These are phyloP conservation scores for Rhynchotus rufescens DNA, from an alignment of 2,797 vertebrate genomes.

Conservation along the genomic window DNA sequence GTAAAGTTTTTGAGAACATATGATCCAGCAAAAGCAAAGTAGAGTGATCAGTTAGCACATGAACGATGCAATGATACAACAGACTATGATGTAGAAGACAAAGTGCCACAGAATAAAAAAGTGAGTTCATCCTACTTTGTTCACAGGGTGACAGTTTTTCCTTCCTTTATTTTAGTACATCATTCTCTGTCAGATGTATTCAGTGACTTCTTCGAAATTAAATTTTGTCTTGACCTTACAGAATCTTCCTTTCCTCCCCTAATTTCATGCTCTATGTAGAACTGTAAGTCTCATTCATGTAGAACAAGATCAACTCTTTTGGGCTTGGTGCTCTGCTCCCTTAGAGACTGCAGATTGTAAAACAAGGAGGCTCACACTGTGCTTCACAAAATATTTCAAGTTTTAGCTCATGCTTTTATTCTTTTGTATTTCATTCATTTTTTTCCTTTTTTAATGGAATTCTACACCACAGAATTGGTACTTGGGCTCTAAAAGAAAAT, in stretches of 20 bases:
- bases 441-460: neutral
- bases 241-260: slow-evolving; percentile 3
- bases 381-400: slow-evolving; percentile 47
- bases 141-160: slow-evolving; percentile 18
- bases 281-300: slow-evolving; percentile 32
- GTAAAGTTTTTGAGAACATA: neutral
- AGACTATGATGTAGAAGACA: neutral
- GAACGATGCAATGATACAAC: neutral
- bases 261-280: slow-evolving; percentile 52
- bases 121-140: neutral
- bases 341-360: slow-evolving; percentile 26
- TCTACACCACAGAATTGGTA: neutral
- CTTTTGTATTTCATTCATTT: slow-evolving; percentile 10
- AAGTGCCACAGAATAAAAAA: neutral
- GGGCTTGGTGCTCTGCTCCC: slow-evolving; percentile 35
- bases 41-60: neutral
- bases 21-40: neutral
- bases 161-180: neutral
- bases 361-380: slow-evolving; percentile 43
- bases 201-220: neutral
- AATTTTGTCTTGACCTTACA: neutral
- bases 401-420: slow-evolving; percentile 27
- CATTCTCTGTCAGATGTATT: neutral
- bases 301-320: slow-evolving; percentile 35
- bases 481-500: neutral